Percentiles rank a stretch among this genome's conserved stretches.
Conservation (phyloP, 2,113 vertebrate species). For the Trogon surrucura region DNA sequence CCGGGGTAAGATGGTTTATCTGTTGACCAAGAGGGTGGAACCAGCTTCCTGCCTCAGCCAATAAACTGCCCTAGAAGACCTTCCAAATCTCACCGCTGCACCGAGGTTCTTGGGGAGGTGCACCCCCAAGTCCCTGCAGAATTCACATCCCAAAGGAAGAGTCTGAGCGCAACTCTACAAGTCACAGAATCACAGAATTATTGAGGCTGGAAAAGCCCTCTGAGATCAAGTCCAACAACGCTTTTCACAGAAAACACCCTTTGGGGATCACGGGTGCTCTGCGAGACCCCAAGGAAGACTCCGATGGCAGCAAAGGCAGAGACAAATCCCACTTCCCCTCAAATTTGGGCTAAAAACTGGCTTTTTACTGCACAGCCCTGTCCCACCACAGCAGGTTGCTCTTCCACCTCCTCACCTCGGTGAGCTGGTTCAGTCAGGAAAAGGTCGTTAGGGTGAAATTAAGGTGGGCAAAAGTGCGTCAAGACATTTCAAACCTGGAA, state of each 20-base stretch:
- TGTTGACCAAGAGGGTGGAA: neutral
- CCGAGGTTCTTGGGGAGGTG: neutral
- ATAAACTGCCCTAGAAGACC: rapidly evolving
- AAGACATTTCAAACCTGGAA: neutral
- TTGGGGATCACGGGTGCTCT: neutral
- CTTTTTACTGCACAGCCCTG: neutral
- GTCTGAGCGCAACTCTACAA: neutral
- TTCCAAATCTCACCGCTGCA: neutral
- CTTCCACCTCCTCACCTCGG: neutral
- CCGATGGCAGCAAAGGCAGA: neutral
- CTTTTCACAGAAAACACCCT: neutral
- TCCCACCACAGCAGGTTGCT: neutral
- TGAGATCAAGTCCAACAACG: neutral
- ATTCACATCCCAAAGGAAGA: neutral
- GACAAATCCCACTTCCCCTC: neutral
- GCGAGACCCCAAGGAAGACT: neutral
- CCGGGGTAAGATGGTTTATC: neutral
- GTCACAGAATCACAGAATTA: no score
- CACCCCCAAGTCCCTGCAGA: neutral
- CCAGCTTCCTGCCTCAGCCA: neutral
- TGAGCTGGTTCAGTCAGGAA: neutral
- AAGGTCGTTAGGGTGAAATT: neutral
- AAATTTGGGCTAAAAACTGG: neutral
- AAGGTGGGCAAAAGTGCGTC: neutral
- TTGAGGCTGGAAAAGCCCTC: no score